Evolutionary conservation across 2,888 invertebrate genomes (phyloP), one percentile per base, ranked within the genome.

Genomic region (Molorchus minor): DNA sequence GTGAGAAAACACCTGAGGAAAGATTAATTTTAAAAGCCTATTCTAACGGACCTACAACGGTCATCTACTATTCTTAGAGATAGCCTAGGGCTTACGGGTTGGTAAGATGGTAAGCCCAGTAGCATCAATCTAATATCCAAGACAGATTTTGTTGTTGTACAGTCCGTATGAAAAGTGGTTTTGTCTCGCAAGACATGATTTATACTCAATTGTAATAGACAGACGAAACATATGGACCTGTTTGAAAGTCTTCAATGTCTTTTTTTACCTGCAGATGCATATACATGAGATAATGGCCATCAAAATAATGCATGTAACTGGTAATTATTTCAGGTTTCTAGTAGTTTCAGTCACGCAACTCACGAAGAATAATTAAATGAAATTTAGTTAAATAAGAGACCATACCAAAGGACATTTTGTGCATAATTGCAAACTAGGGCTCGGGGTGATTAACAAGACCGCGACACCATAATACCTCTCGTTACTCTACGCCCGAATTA

Each of bases 61-160:
- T 12, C 13, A n/a, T 5, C 7, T 20, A 40, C 19, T 53, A 47
- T 55, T 55, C 49, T 52, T 41, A 47, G 55, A 16, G 44, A 56
- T 52, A 7, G 68, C 69, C 69, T 44, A 30, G 58, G 71, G 69
- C 69, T n/a, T n/a, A n/a, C n/a, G n/a, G n/a, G n/a, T n/a, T 47
- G 56, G 61, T 61, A 52, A 69, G 55, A 62, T 62, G 64, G 68
- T 74, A 75, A 75, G 74, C 72, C 74, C 74, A 69, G 75, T 75
- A 75, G 75, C 75, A 75, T 75, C 73, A 74, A 73, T 75, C 75
- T 74, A 74, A 75, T 74, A 73, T 72, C 69, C 68, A 71, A 73
- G 74, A 74, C 74, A 73, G 72, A 74, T 73, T 75, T 74, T 72
- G 72, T 75, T 75, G 71, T 71, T 66, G 72, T 70, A 73, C 72